These are phyloP conservation scores for Oostethus manadensis DNA, from an alignment of 2,113 vertebrate genomes.

Conservation along the genomic window DNA sequence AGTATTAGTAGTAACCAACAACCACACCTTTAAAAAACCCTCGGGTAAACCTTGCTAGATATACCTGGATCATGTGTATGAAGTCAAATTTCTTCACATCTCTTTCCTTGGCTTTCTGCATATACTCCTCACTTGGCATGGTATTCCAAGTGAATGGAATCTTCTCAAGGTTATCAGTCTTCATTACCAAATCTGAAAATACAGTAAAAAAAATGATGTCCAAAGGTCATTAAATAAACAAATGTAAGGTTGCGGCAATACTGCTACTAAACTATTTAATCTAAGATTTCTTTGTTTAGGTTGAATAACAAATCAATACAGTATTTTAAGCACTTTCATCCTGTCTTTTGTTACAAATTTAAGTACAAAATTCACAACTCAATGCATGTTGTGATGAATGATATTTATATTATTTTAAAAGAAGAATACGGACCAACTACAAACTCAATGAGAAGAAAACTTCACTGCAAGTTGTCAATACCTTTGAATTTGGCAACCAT, in stretches of 20 bases:
- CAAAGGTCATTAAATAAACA: not conserved
- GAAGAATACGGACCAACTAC: too few relatives aligned
- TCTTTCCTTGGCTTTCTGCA: constrained; percentile 67
- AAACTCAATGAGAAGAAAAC: not conserved
- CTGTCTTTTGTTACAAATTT: too few relatives aligned
- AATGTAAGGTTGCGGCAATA: too few relatives aligned
- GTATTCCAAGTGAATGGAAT: constrained; percentile 79
- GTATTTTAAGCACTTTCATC: too few relatives aligned
- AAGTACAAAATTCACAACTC: too few relatives aligned
- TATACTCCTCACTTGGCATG: constrained; percentile 76
- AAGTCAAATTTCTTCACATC: constrained; percentile 79
- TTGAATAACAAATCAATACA: too few relatives aligned
- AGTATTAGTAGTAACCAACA: too few relatives aligned
- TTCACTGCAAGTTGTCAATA: constrained; percentile 37
- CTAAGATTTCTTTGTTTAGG: too few relatives aligned
- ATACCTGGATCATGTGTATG: constrained; percentile 91
- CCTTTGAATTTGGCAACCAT: constrained; percentile 82
- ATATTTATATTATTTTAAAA: too few relatives aligned
- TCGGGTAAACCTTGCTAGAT: not conserved
- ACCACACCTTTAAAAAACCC: too few relatives aligned
- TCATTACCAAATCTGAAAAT: constrained; percentile 71
- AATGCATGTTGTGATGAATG: not conserved
- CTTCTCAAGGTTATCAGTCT: constrained; percentile 70
- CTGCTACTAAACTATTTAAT: too few relatives aligned
- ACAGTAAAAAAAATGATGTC: not conserved